phyloP scores from a whole-genome alignment of 2,888 invertebrate genomes.

The Ectemnius lituratus region DNA sequence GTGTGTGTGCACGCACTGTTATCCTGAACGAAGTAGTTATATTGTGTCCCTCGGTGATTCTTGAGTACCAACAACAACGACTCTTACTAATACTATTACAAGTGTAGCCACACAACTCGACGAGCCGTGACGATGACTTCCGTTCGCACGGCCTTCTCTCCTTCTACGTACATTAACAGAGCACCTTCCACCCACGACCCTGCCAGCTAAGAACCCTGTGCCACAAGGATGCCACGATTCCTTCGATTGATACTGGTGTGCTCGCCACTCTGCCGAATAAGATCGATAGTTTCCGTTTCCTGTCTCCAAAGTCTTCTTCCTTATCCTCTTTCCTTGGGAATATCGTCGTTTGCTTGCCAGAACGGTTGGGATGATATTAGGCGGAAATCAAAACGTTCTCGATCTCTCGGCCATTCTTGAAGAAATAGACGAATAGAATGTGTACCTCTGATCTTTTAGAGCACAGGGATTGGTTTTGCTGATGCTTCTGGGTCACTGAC shows the following conservation, averaged over 20 bases:
- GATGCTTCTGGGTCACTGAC: not conserved
- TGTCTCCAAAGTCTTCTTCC: not conserved
- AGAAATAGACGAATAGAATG: not conserved
- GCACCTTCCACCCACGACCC: slow-evolving; percentile 30
- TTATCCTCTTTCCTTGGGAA: not conserved
- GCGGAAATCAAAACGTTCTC: slow-evolving; percentile 4
- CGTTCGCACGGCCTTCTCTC: slow-evolving; percentile 73
- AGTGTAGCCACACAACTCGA: slow-evolving; percentile 62
- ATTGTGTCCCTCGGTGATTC: slow-evolving; percentile 38
- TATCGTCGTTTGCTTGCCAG: not conserved
- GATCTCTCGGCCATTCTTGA: not conserved
- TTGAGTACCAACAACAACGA: slow-evolving; percentile 53
- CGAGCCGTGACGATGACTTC: slow-evolving; percentile 74
- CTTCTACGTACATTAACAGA: slow-evolving; percentile 49
- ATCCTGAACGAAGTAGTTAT: slow-evolving; percentile 12
- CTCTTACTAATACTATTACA: slow-evolving; percentile 50
- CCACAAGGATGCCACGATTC: not conserved
- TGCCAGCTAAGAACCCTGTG: not conserved
- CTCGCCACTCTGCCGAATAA: not conserved
- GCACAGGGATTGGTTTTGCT: not conserved
- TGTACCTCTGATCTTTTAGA: too few relatives aligned
- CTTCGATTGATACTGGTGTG: not conserved
- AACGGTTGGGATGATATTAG: not conserved
- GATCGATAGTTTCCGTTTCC: slow-evolving; percentile 2
- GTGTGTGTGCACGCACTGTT: not conserved